Evolutionary conservation across 1,140 invertebrate genomes (phyloP).

Genomic region (Trichogramma pretiosum): DNA sequence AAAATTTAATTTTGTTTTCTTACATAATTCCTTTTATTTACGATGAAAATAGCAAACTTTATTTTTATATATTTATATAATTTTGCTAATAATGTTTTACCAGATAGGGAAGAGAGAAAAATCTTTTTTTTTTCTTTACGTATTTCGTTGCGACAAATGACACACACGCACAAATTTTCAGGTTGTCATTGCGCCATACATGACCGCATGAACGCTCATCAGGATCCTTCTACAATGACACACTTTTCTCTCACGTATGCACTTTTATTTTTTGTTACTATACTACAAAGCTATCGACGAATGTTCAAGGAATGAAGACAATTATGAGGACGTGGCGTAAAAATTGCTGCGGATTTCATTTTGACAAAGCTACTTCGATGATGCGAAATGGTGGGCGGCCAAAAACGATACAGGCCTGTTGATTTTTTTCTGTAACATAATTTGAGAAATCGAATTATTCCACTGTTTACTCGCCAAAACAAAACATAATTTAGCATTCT

Average conservation of each 20-base stretch:
- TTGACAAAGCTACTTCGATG: slow-evolving; percentile 14
- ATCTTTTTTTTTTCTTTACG: no score
- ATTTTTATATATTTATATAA: slow-evolving; percentile 4
- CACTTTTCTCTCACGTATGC: no score
- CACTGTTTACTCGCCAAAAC: no score
- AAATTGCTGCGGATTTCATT: slow-evolving; percentile 11
- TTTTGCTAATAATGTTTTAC: no score
- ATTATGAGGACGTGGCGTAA: slow-evolving; percentile 12
- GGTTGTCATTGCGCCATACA: no score
- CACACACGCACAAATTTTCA: no score
- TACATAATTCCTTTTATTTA: not conserved
- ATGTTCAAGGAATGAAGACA: slow-evolving; percentile 14
- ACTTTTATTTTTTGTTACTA: no score
- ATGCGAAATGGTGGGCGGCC: slow-evolving; percentile 10
- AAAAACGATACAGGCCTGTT: slow-evolving; percentile 1
- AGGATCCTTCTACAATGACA: slow-evolving; percentile 16
- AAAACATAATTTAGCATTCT: no score
- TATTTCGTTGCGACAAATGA: slow-evolving; percentile 19
- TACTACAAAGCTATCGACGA: slow-evolving; percentile 19
- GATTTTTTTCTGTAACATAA: slow-evolving; percentile 15
- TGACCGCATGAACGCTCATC: no score
- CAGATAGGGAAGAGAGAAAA: slow-evolving; percentile 14
- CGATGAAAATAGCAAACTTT: slow-evolving; percentile 14
- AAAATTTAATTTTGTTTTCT: slow-evolving; percentile 2
- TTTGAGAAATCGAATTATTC: no score